Percentiles rank a stretch among this genome's conserved stretches.
These are phyloP conservation scores for Dromaius novaehollandiae DNA, from an alignment of 2,113 vertebrate species.

Conservation along the genomic window DNA sequence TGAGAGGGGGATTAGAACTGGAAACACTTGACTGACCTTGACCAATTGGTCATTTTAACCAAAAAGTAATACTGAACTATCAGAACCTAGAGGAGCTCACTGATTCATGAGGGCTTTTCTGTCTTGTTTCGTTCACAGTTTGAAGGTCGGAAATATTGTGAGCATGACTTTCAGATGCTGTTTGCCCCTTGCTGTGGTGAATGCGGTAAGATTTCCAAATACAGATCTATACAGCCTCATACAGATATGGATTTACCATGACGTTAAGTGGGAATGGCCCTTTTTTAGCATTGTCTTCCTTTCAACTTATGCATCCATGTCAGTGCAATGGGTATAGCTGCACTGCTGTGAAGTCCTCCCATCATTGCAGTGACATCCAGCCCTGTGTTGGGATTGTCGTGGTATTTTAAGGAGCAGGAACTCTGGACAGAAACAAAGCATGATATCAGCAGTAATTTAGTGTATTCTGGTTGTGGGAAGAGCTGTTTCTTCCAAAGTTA, in stretches of 20 bases:
- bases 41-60: not conserved
- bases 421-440: not conserved
- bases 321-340: not conserved
- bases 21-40: not conserved
- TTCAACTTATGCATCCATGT: not conserved
- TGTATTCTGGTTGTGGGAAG: not conserved
- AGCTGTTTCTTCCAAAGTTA: not conserved
- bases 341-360: not conserved
- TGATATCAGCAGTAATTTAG: not conserved
- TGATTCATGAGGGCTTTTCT: not conserved
- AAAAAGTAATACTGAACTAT: not conserved
- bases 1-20: not conserved
- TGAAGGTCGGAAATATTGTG: slow-evolving; percentile 83
- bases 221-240: not conserved
- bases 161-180: slow-evolving; percentile 84
- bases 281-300: not conserved
- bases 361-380: not conserved
- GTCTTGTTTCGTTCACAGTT: slow-evolving; percentile 66
- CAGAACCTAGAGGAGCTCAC: not conserved
- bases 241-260: too few species aligned
- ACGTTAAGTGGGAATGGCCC: not conserved
- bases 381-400: not conserved
- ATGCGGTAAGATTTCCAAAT: slow-evolving; percentile 73
- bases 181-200: slow-evolving; percentile 81
- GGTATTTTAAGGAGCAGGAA: not conserved